phyloP scores from a whole-genome alignment of 2,113 vertebrate species.

The Petromus typicus region DNA sequence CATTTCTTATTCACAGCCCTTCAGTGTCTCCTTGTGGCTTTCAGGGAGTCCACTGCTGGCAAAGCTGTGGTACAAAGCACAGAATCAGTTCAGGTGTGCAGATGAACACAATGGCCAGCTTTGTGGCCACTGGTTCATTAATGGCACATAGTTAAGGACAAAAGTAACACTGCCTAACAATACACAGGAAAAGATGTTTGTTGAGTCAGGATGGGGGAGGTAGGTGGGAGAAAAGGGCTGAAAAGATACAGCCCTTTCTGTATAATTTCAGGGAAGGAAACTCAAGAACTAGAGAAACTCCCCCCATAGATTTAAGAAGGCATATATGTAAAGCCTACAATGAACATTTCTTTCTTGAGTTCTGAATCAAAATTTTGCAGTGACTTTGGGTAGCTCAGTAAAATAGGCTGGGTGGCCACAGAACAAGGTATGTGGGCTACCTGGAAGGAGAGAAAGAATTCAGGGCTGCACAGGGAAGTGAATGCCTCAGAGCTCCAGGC shows the following conservation, averaged over 20 bases:
- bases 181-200: neutral
- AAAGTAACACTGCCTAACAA: neutral
- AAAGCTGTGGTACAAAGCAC: neutral
- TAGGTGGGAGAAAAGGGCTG: neutral
- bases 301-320: neutral
- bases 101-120: neutral
- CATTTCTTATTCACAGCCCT: neutral
- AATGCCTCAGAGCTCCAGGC: neutral
- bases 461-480: neutral
- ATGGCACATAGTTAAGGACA: neutral
- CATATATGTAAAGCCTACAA: slow-evolving; percentile 36
- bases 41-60: neutral
- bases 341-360: slow-evolving; percentile 49
- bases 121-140: neutral
- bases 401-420: neutral
- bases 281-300: slow-evolving; percentile 53
- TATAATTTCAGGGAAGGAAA: slow-evolving; percentile 60
- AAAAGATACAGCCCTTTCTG: slow-evolving; percentile 23
- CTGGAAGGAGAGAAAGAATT: neutral
- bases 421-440: neutral
- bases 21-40: neutral
- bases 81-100: neutral
- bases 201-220: neutral
- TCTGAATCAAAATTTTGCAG: slow-evolving; percentile 34
- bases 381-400: neutral